Evolutionary conservation across 1,140 invertebrate genomes (phyloP).

Genomic region (Lordiphosa collinella): DNA sequence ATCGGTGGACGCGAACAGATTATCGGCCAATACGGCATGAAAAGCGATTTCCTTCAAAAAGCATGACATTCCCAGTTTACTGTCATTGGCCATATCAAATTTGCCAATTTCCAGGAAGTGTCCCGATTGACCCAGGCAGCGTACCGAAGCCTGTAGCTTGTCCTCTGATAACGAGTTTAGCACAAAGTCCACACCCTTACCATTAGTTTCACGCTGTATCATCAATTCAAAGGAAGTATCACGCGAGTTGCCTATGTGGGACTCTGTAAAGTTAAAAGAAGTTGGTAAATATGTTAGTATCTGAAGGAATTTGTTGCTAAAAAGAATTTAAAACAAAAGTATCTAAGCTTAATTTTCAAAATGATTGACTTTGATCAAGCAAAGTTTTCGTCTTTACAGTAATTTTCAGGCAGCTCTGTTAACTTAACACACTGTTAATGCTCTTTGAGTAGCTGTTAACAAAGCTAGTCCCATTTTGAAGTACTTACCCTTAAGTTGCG

Average conservation of each 20-base stretch:
- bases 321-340: no score
- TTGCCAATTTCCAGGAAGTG: conserved; percentile 90
- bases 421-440: background rate
- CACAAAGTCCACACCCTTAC: conserved; percentile 85
- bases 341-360: no score
- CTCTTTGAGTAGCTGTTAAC: no score
- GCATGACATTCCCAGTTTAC: conserved; percentile 85
- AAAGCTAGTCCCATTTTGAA: no score
- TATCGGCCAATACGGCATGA: conserved; percentile 92
- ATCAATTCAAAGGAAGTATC: conserved; percentile 84
- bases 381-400: no score
- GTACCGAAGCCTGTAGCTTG: conserved; percentile 86
- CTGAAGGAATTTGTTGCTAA: no score
- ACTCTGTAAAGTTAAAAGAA: conserved; percentile 68
- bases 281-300: background rate
- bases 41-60: conserved; percentile 92
- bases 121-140: conserved; percentile 86
- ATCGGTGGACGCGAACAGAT: conserved; percentile 82
- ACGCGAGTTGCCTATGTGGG: conserved; percentile 83
- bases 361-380: no score
- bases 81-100: conserved; percentile 86
- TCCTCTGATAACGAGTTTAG: conserved; percentile 86
- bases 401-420: no score
- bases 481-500: conserved; percentile 81
- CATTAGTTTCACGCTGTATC: conserved; percentile 82